Evolutionary conservation across 2,113 vertebrate genomes (phyloP).

Genomic region (Atlantisia rogersi): DNA sequence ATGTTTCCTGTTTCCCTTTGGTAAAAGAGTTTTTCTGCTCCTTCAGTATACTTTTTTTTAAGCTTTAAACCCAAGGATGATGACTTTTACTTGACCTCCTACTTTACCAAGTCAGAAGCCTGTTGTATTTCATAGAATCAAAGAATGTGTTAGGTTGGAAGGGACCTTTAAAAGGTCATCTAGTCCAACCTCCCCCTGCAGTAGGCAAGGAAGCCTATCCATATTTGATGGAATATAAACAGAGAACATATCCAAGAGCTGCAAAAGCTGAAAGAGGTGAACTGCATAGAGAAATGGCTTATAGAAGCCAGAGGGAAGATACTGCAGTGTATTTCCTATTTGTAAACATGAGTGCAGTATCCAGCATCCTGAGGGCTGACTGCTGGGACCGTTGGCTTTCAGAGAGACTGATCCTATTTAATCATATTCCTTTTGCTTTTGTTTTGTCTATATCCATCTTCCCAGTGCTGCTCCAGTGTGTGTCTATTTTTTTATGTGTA

Average conservation of each 20-base stretch:
- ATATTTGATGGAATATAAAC: not conserved
- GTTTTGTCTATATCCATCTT: not conserved
- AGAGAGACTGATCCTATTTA: not conserved
- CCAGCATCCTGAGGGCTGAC: not conserved
- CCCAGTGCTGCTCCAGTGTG: not conserved
- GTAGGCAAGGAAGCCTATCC: no score
- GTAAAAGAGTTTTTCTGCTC: not conserved
- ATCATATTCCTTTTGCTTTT: not conserved
- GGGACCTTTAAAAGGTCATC: no score
- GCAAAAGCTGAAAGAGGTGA: not conserved
- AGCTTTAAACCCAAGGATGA: not conserved
- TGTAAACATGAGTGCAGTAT: not conserved
- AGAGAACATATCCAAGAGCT: not conserved
- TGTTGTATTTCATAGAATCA: not conserved
- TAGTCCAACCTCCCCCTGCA: no score
- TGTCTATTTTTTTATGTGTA: not conserved
- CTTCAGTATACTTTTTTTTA: not conserved
- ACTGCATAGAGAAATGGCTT: not conserved
- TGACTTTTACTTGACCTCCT: not conserved
- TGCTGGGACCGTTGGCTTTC: not conserved
- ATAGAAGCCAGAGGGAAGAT: not conserved
- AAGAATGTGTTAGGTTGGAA: no score
- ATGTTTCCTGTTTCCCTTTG: not conserved
- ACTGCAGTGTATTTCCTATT: not conserved
- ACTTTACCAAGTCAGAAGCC: not conserved